Evolutionary conservation across 2,797 vertebrate genomes (phyloP), one percentile per base, ranked within the genome.

Genomic region (Rhodeus uyekii): DNA sequence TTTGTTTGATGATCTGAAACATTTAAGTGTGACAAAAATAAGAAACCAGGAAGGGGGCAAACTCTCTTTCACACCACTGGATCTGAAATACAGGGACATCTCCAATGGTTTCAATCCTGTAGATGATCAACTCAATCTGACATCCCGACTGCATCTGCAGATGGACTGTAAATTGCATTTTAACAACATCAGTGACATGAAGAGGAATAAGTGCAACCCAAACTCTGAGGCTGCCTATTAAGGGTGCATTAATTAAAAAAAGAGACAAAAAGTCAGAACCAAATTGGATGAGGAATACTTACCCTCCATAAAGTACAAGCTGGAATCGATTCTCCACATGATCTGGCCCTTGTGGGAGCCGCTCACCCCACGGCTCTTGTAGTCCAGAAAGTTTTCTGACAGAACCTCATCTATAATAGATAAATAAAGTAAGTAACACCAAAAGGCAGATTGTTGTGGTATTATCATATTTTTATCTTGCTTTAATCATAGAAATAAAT

Each of bases 381-480:
- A 99, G 91, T 99, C 97, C 93, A 99, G 87, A 83, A 99, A 99
- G 88, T 99, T 99, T 91, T 99, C 98, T 0, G 98, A 98, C 80
- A 97, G 91, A 67, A 96, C 92, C 87, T 99, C 98, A 91, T 98
- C 98, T 99, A 82, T n/a, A 76, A 60, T 18, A 79, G 68, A 84
- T 53, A 76, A 2, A 82, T 29, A 22, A 63, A 72, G 12, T 39
- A 16, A 29, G 29, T 19, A 44, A 14, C 50, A 24, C 3, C 39
- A 50, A 5, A 38, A 34, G 38, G 65, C 8, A 8, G 3, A 2
- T 53, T n/a, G n/a, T 13, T 58, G n/a, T 6, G 55, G n/a, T 27
- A 2, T 58, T 14, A 2, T 24, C 3, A 38, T 6, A 38, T 38
- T 8, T 39, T 39, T 39, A 7, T 38, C 38, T 5, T 46, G 16